Conservation (phyloP, 2,797 vertebrate genomes). For the Novumbra hubbsi region DNA sequence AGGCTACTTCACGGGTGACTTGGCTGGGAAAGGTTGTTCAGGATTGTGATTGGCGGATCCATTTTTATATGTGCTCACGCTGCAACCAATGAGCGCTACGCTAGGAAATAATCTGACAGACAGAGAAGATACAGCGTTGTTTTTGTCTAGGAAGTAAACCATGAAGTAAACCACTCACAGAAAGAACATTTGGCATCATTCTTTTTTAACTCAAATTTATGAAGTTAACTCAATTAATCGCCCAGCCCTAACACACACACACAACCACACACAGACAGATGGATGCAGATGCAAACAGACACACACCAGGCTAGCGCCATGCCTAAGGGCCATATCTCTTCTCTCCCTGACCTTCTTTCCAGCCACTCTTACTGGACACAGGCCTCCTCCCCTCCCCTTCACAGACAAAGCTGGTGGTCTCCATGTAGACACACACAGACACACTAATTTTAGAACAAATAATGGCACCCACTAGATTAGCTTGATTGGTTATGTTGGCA, state of each 20-base stretch:
- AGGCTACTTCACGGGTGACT: no score
- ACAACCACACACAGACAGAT: background rate
- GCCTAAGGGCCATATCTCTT: background rate
- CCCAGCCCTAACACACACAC: background rate
- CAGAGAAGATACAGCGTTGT: no score
- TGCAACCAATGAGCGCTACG: no score
- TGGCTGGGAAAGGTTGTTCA: no score
- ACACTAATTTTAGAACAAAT: slow-evolving; percentile 19
- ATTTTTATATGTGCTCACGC: no score
- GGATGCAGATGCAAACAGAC: background rate
- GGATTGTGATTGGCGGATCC: no score
- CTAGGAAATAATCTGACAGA: no score
- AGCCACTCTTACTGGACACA: background rate
- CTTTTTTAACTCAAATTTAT: no score
- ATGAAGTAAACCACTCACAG: no score
- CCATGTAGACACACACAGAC: slow-evolving; percentile 19
- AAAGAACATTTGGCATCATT: no score
- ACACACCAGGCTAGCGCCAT: background rate
- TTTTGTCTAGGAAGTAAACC: no score
- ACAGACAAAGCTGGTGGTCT: background rate
- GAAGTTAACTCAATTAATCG: no score
- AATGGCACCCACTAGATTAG: slow-evolving; percentile 33
- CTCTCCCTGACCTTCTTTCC: background rate
- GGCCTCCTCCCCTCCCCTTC: background rate
- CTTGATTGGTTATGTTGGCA: slow-evolving; percentile 3